Evolutionary conservation across 2,113 vertebrate species (phyloP).

Genomic region (Marcusenius ussheri): DNA sequence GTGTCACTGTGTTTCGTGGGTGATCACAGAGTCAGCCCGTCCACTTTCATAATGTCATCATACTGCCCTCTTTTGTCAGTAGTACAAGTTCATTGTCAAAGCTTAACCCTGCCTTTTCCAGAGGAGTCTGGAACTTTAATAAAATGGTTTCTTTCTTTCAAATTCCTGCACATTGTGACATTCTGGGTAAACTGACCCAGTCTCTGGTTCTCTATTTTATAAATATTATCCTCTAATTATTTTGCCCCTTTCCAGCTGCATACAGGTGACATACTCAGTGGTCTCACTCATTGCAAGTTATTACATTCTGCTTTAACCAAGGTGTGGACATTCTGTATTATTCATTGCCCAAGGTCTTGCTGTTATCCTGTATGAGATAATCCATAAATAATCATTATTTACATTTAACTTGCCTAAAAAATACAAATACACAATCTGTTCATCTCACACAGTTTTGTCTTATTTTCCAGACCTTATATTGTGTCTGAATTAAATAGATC

Average conservation of each 20-base stretch:
- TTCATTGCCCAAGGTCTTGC: neutral
- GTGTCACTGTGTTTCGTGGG: constrained; percentile 24
- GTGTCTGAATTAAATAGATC: neutral
- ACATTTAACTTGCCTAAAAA: neutral
- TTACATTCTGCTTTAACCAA: neutral
- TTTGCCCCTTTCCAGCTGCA: neutral
- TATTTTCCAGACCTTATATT: neutral
- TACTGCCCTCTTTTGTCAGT: constrained; percentile 69
- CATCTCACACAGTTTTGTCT: neutral
- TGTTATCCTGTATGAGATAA: neutral
- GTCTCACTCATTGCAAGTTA: neutral
- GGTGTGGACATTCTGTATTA: neutral
- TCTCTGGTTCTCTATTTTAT: neutral
- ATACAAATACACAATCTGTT: neutral
- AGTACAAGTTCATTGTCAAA: neutral
- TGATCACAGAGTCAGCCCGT: constrained; percentile 42
- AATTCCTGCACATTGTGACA: neutral
- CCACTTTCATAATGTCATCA: constrained; percentile 62
- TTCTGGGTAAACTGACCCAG: neutral
- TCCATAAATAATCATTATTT: neutral
- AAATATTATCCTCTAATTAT: neutral
- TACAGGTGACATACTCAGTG: neutral
- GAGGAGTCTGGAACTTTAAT: neutral
- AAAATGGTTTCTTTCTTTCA: neutral
- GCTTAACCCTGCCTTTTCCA: neutral